phyloP scores from a whole-genome alignment of 37 sponge, comb jelly and placozoan species.

The Cliona cf. orientalis region DNA sequence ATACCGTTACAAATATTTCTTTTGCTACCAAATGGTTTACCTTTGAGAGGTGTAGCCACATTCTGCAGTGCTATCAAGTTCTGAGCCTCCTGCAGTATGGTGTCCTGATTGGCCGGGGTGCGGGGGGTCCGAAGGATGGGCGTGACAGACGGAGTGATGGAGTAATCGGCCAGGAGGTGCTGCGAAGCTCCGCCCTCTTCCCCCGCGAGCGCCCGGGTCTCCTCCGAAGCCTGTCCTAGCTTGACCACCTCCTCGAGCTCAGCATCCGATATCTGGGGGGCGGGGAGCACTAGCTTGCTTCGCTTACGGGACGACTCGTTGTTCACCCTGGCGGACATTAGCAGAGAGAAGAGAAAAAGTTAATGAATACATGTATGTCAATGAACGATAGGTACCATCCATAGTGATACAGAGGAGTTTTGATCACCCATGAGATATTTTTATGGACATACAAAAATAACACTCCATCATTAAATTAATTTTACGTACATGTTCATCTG shows the following conservation, averaged over 20 bases:
- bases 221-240: conserved; percentile 86
- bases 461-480: no score
- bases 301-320: conserved; percentile 70
- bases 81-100: conserved; percentile 90
- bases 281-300: conserved; percentile 94
- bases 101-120: conserved; percentile 83
- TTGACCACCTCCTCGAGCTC: conserved; percentile 96
- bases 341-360: not conserved
- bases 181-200: conserved; percentile 73
- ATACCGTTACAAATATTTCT: not conserved
- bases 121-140: conserved; percentile 75
- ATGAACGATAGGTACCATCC: not conserved
- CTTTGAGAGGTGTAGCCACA: conserved; percentile 89
- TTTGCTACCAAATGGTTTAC: not conserved
- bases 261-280: conserved; percentile 95
- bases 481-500: conserved; percentile 80
- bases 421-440: no score
- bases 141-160: conserved; percentile 75
- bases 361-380: not conserved
- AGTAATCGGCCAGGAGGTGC: conserved; percentile 91
- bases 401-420: no score
- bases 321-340: conserved; percentile 7
- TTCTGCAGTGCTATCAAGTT: conserved; percentile 84
- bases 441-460: no score
- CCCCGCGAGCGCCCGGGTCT: conserved; percentile 37